Base-by-base conservation (phyloP, 2,113 vertebrate species). In the Polypterus senegalus region DNA sequence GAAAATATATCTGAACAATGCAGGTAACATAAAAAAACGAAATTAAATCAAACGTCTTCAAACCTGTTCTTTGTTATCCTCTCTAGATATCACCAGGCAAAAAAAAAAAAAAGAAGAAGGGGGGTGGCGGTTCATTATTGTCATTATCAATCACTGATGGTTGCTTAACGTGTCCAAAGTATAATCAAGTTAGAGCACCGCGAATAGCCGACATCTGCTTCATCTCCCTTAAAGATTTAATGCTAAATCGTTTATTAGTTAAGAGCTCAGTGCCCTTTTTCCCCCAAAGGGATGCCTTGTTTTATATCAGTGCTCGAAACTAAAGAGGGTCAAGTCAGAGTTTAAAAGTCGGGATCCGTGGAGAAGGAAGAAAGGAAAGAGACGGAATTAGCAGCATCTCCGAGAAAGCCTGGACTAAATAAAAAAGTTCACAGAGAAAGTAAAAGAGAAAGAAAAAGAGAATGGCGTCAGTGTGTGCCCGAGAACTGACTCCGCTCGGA, bases 81-180 rank as follows among this genome's bases (percentile, higher is more conserved):
- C 49, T 7, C 49, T 9, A 51, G 9, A 51, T 7, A 51, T 9
- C 6, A 51, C 49, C 6, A 6, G 9, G 9, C 6, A 51, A 51
- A 51, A 51, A 51, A 51, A 6, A 51, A 27, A 27, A 27, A 27
- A 27, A 27, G 2, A 27, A 27, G 27, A 27, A 27, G 27, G 27
- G 49, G 11, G 63, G 49, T 82, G 69, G 81, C 27, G 83, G 81
- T 86, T 84, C 82, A 85, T 87, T 80, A 84, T 72, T 73, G 54
- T 84, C 84, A 79, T 87, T 84, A 86, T 86, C 84, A 84, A 88
- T 88, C 86, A 86, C 81, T 78, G 76, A 83, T 76, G 80, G 79
- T 80, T 78, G 82, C 79, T 82, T 84, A 85, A 88, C 64, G 54
- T 73, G 84, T 81, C 86, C 82, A 82, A 83, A 86, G 81, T 81